Evolutionary conservation across 1,140 invertebrate genomes (phyloP), one percentile per base, ranked within the genome.

Genomic region (Nomia melanderi): DNA sequence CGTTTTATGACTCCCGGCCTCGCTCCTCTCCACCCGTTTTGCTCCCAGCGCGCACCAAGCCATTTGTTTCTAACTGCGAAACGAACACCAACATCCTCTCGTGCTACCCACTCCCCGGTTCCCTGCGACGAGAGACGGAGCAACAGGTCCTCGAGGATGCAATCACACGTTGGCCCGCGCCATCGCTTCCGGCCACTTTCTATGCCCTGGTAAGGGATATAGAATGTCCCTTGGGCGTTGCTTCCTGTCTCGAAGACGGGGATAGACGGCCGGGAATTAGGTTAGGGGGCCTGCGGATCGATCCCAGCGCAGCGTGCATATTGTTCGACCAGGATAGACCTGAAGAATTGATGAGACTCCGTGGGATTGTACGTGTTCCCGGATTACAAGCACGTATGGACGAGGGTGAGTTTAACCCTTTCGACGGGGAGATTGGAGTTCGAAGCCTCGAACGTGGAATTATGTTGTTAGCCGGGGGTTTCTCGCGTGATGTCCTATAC

Each of bases 81-180:
- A 75, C 82, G 82, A 85, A 85, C 83, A 83, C 80, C 41, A 23
- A 79, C 86, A 76, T 44, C 41, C n/a, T 8, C 36, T 44, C 41
- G 41, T n/a, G 8, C 47, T 20, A n/a, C n/a, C 47, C 47, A 2
- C 75, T 72, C 81, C 79, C 71, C 31, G 7, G 9, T 56, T 29
- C 31, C 33, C 17, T 50, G 39, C 56, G 27, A 50, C 78, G 74
- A n/a, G 33, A 64, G 74, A 75, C 59, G 63, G 60, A 88, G 88
- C 88, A 89, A 89, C 88, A 89, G 88, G 88, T 89, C 83, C 86
- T 86, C 86, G 81, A 88, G 86, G 85, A 89, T 82, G 84, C 82
- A 70, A 86, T 86, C 82, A 85, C 84, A 82, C 83, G 84, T 71
- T 82, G 77, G 80, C 78, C 79, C 78, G 75, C 77, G 77, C 79